Percentiles rank a stretch among this genome's conserved stretches.
Conservation (phyloP, 2,888 invertebrate genomes). For the Cepaea hortensis region DNA sequence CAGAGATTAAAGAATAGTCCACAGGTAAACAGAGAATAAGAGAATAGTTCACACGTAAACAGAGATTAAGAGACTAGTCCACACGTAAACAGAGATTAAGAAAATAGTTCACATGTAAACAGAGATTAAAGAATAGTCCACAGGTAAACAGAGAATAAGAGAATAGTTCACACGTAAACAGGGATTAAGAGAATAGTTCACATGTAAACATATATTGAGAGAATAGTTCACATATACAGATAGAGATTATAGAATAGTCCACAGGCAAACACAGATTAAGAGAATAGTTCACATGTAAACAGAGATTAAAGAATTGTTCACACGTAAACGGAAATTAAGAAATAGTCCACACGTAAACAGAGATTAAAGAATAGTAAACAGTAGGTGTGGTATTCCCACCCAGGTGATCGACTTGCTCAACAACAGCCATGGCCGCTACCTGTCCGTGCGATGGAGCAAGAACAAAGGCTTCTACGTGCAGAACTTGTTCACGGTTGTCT, state of each 20-base stretch:
- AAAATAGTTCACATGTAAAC: neutral
- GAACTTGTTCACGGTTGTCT: conserved; percentile 95
- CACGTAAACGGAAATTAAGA: neutral
- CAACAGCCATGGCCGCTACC: conserved; percentile 85
- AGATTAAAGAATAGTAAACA: neutral
- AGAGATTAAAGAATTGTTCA: neutral
- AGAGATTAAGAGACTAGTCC: neutral
- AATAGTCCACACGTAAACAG: neutral
- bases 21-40: neutral
- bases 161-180: neutral
- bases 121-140: neutral
- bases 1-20: neutral
- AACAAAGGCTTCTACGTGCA: conserved; percentile 93
- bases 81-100: neutral
- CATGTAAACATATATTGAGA: neutral
- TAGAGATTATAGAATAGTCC: neutral
- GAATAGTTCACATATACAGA: neutral
- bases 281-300: neutral
- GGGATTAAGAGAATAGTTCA: neutral
- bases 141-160: neutral
- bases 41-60: neutral
- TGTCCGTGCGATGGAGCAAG: conserved; percentile 95
- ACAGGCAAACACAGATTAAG: neutral
- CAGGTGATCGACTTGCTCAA: conserved; percentile 94
- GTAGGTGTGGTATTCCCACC: neutral